A percentile compares a stretch with the other conserved stretches of the same genome.
These are phyloP conservation scores for Ephestia elutella DNA, from an alignment of 1,140 invertebrate species.

Conservation along the genomic window DNA sequence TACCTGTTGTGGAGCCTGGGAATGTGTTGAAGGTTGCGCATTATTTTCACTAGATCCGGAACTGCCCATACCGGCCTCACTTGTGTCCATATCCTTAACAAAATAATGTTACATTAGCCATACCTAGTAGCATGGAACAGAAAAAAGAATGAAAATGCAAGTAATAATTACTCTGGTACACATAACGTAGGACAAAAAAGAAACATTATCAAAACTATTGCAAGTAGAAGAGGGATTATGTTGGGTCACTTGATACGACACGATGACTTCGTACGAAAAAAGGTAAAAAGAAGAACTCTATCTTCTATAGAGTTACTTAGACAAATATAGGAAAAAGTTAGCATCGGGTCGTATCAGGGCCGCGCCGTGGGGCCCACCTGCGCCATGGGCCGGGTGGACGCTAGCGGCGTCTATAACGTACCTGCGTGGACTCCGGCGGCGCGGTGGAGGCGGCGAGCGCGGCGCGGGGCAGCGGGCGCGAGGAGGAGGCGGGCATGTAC, in stretches of 20 bases:
- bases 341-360: conserved; percentile 76
- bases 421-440: conserved; percentile 61
- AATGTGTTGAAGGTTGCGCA: conserved; percentile 62
- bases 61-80: conserved; percentile 63
- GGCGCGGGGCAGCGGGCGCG: conserved; percentile 70
- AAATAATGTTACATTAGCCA: background rate
- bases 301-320: too few relatives aligned
- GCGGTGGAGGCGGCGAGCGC: conserved; percentile 62
- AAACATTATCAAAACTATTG: too few relatives aligned
- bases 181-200: too few relatives aligned
- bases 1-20: conserved; percentile 61
- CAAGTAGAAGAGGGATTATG: too few relatives aligned
- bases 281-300: too few relatives aligned
- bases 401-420: conserved; percentile 89
- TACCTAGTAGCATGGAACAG: too few relatives aligned
- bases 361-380: conserved; percentile 73
- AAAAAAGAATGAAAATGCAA: too few relatives aligned
- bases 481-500: conserved; percentile 82
- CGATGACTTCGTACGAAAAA: too few relatives aligned
- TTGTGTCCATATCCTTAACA: conserved; percentile 70
- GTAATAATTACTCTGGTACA: too few relatives aligned
- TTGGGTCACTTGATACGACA: too few relatives aligned
- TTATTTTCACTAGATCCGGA: conserved; percentile 53
- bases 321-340: too few relatives aligned
- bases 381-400: conserved; percentile 94